These are phyloP conservation scores for Morus bassanus DNA, from an alignment of 2,797 vertebrate species.

Conservation along the genomic window DNA sequence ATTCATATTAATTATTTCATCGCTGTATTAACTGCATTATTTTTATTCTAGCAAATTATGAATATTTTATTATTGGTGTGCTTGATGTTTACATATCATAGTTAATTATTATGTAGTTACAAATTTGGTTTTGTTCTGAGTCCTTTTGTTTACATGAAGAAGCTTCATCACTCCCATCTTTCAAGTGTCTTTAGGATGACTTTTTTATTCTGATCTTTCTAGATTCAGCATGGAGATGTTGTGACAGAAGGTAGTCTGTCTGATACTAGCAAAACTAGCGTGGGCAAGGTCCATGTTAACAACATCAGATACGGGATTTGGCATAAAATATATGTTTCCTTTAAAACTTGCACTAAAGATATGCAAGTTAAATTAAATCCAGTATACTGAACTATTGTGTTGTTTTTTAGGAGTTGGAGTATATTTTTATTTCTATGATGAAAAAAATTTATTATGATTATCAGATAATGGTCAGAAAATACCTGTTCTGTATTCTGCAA, in stretches of 20 bases:
- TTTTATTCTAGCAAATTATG: background rate
- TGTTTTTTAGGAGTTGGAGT: background rate
- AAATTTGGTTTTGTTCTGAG: background rate
- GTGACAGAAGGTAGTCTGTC: background rate
- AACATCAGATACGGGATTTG: background rate
- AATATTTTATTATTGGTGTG: background rate
- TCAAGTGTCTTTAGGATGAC: background rate
- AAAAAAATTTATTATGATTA: background rate
- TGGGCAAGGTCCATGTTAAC: background rate
- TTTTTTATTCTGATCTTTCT: background rate
- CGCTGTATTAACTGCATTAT: background rate
- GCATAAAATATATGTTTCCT: background rate
- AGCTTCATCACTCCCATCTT: background rate
- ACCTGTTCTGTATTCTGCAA: background rate
- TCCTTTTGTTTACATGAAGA: background rate
- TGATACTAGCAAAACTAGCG: background rate
- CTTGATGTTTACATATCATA: background rate
- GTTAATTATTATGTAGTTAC: background rate
- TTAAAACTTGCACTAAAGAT: background rate
- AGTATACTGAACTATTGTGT: background rate
- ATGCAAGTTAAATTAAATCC: background rate
- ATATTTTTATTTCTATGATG: background rate
- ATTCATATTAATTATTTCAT: background rate
- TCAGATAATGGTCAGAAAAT: background rate
- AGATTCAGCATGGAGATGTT: background rate